Evolutionary conservation across 2,888 invertebrate species (phyloP).

Genomic region (Epinotia nisella): DNA sequence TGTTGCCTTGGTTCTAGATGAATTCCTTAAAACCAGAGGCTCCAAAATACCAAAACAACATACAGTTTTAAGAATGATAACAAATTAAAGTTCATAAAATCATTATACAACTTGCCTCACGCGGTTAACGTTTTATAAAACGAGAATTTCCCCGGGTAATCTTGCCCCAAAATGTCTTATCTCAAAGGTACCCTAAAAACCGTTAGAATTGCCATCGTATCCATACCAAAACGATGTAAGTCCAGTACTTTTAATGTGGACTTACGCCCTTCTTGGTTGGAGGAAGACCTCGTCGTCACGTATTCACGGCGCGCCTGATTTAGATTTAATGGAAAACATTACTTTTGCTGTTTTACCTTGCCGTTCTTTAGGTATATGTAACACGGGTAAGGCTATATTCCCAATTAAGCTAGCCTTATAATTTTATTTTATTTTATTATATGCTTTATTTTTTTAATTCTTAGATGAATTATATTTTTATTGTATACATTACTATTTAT

Average conservation of each 20-base stretch:
- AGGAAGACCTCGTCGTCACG: neutral
- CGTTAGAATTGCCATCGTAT: conserved; percentile 19
- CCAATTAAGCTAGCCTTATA: neutral
- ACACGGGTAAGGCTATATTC: neutral
- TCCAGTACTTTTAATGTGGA: neutral
- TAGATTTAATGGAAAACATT: conserved; percentile 36
- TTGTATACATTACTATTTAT: too few relatives aligned
- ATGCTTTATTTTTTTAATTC: too few relatives aligned
- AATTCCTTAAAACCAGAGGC: neutral
- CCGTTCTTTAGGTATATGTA: conserved; percentile 5
- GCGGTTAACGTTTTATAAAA: conserved; percentile 16
- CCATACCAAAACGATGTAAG: neutral
- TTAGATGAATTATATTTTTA: too few relatives aligned
- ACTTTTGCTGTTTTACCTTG: conserved; percentile 32
- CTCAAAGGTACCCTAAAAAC: conserved; percentile 25
- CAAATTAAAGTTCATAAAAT: neutral
- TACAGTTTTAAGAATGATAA: too few relatives aligned
- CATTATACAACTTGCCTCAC: conserved; percentile 4
- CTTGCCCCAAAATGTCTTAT: conserved; percentile 30
- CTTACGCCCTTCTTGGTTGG: neutral
- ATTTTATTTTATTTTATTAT: too few relatives aligned
- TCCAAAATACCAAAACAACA: too few relatives aligned
- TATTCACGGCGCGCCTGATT: conserved; percentile 33
- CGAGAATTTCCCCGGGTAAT: conserved; percentile 20
- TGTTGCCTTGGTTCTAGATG: too few relatives aligned